These are phyloP conservation scores for Thermophis baileyi DNA, from an alignment of 2,113 vertebrate genomes.

Conservation along the genomic window DNA sequence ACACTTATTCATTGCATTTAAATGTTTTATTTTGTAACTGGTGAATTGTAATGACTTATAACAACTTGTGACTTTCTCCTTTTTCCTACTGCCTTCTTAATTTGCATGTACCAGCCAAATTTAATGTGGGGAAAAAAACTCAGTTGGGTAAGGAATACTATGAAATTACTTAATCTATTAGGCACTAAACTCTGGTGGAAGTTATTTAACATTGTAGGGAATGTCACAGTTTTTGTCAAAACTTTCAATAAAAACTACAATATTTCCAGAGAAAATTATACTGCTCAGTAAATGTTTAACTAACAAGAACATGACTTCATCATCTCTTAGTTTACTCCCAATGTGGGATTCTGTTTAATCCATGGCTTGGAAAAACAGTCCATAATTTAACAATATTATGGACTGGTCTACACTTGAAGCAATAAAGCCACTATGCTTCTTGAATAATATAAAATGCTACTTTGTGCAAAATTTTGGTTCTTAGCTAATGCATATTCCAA, in stretches of 20 bases:
- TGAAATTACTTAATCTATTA: constrained; percentile 39
- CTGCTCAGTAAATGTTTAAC: neutral
- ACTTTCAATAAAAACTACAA: constrained; percentile 2
- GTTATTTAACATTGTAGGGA: constrained; percentile 6
- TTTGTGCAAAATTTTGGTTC: too few species aligned
- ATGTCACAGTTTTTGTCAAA: neutral
- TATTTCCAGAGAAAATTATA: neutral
- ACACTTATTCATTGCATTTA: neutral
- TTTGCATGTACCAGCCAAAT: constrained; percentile 32
- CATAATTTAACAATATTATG: neutral
- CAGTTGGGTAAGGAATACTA: constrained; percentile 35
- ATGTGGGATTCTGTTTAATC: neutral
- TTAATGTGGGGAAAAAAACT: constrained; percentile 13
- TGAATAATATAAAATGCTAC: neutral
- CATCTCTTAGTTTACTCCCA: neutral
- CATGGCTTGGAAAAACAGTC: neutral
- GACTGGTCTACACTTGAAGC: neutral
- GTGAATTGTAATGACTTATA: neutral
- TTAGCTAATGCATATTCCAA: neutral
- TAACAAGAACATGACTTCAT: neutral
- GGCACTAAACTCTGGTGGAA: constrained; percentile 30
- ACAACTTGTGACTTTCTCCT: constrained; percentile 25
- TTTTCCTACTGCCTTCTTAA: constrained; percentile 35
- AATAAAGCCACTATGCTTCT: neutral
- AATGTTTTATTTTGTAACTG: neutral